Evolutionary conservation across 2,113 vertebrate species (phyloP).

Genomic region (Tamias sibiricus): DNA sequence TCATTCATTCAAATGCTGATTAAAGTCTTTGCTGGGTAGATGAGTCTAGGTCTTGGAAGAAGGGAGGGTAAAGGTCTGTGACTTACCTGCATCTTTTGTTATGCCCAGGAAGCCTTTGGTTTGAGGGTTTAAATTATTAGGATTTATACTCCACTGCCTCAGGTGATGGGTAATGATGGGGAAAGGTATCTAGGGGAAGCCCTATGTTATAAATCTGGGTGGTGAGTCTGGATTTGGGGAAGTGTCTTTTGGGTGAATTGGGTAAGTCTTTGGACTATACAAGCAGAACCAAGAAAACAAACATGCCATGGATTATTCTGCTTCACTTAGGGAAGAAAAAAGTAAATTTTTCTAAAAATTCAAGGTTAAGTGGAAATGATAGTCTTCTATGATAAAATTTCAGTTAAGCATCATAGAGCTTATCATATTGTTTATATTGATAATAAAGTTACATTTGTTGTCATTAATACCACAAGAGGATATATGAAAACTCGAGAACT

Average conservation of each 20-base stretch:
- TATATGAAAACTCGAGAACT: conserved; percentile 9
- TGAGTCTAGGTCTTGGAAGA: not conserved
- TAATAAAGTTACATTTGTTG: not conserved
- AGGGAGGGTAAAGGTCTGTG: not conserved
- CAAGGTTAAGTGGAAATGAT: not conserved
- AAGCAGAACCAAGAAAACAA: not conserved
- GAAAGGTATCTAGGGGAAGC: not conserved
- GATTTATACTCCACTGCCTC: not conserved
- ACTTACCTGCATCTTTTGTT: not conserved
- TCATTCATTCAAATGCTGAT: not conserved
- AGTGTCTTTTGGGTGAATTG: not conserved
- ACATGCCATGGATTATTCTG: not conserved
- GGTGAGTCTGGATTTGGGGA: not conserved
- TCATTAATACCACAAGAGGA: not conserved
- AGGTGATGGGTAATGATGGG: not conserved
- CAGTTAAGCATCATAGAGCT: not conserved
- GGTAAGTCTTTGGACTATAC: not conserved
- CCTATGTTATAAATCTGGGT: not conserved
- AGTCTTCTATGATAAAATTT: not conserved
- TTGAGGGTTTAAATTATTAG: not conserved
- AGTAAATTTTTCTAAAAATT: not conserved
- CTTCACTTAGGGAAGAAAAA: not conserved
- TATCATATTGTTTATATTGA: not conserved
- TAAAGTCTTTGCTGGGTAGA: not conserved
- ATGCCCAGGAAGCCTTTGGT: not conserved